Evolutionary conservation across 1,140 invertebrate species (phyloP).

Genomic region (Saccostrea glomerata): DNA sequence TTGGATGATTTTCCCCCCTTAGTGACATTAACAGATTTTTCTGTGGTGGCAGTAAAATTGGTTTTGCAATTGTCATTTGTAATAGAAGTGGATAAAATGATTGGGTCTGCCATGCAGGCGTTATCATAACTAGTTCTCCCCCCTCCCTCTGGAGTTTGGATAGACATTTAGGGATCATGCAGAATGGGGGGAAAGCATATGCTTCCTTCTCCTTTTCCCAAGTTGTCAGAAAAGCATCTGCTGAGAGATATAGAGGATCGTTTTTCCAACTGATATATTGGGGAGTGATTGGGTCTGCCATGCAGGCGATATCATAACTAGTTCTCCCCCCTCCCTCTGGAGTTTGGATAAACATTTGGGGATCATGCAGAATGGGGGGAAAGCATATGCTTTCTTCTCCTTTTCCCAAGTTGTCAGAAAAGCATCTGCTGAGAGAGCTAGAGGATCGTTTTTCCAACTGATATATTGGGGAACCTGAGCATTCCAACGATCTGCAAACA

Average conservation of each 20-base stretch:
- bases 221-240: slow-evolving; percentile 34
- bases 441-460: background rate
- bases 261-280: too few species aligned
- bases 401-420: slow-evolving; percentile 35
- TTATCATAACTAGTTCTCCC: slow-evolving; percentile 9
- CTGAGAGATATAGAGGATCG: slow-evolving; percentile 9
- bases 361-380: slow-evolving; percentile 15
- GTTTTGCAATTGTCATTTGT: background rate
- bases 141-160: slow-evolving; percentile 25
- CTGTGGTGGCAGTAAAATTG: slow-evolving; percentile 44
- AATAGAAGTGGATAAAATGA: slow-evolving; percentile 24
- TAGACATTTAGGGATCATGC: slow-evolving; percentile 10
- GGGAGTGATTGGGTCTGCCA: slow-evolving; percentile 43
- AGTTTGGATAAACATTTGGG: slow-evolving; percentile 22
- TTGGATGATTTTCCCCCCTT: too few species aligned
- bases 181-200: background rate
- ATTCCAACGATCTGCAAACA: background rate
- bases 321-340: slow-evolving; percentile 13
- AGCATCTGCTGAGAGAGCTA: slow-evolving; percentile 27
- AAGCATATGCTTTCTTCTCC: too few species aligned
- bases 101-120: slow-evolving; percentile 36
- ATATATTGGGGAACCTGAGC: background rate
- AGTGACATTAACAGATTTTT: background rate
- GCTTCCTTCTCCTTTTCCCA: background rate
- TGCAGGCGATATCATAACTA: background rate